Evolutionary conservation across 2,797 vertebrate genomes (phyloP), one percentile per base, ranked within the genome.

Genomic region (Merluccius polli): DNA sequence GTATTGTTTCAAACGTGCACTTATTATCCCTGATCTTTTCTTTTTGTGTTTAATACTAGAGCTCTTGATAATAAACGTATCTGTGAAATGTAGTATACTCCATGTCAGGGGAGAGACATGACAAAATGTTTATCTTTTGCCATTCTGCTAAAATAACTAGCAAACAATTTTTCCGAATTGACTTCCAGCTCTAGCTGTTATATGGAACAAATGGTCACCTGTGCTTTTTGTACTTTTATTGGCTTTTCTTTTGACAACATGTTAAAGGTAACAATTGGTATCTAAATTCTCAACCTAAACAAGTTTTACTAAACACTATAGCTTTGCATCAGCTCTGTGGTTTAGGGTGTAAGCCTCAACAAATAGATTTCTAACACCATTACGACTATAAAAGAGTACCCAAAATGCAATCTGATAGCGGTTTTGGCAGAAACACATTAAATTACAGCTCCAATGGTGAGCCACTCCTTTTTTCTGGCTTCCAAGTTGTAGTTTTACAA

Each of bases 1-100:
- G 84, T 86, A 84, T 92, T 91, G 83, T 92, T 94, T 92, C 83
- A 88, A 87, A 91, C 86, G 89, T 91, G 90, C 90, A 88, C 89
- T 93, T 90, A 90, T 82, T 65, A 65, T 65, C 24, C 84, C 85
- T 84, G 80, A 87, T 86, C 79, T 85, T 83, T 85, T 78, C 33
- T 78, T 78, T 87, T 75, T 91, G 88, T 93, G 90, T 87, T 84
- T 84, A 87, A 85, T 89, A 84, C 86, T 90, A 87, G 85, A 84
- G 71, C 78, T 88, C 84, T 89, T 87, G 77, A 87, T 89, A 90
- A 89, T 91, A 89, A 90, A 90, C 83, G 79, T 75, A 78, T 82
- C 89, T 89, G 90, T 89, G 85, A 80, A 88, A 83, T 71, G 79
- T 77, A 78, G 52, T 77, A 78, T 82, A 76, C 87, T 88, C 80